Evolutionary conservation across 2,797 vertebrate genomes (phyloP), one percentile per base, ranked within the genome.

Genomic region (Pteropus rufus): DNA sequence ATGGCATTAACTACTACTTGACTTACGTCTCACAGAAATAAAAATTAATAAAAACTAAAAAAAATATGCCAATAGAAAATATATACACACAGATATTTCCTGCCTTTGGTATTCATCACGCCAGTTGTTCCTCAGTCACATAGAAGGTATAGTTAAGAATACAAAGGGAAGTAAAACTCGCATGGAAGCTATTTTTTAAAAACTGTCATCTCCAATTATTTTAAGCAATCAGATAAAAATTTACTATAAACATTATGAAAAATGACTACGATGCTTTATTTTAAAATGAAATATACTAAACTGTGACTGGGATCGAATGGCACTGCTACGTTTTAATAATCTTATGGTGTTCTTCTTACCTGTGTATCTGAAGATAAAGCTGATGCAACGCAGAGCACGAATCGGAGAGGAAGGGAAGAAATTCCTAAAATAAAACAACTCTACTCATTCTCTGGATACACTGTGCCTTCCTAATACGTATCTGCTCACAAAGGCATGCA

Each of bases 341-440:
- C 19, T 54, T 10, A 67, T 5, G 3, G 34, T 75, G 34, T 26
- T 60, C 58, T 76, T 93, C 96, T 96, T 98, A 99, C 99, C 99
- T 99, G 97, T 99, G 76, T 87, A 99, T 98, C 97, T 99, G 99
- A 97, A 99, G 99, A 98, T 99, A 99, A 65, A 99, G 98, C 64
- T 98, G 98, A 97, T 99, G 99, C 95, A 99, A 98, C 69, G 87
- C 83, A 95, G 89, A 93, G 93, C 99, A 99, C 29, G 97, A 98
- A 84, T 99, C 99, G 52, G 98, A 98, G 84, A 99, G 97, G 95
- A 99, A 99, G 93, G 97, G 98, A 96, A 99, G 98, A 96, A 99
- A 99, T 98, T 99, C 99, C 99, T 99, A 94, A 56, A 97, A 97
- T 36, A 93, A 95, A 95, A 75, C 19, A 95, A 69, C 2, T 49